Conservation (phyloP, 1,140 invertebrate genomes). For the Ruditapes philippinarum region DNA sequence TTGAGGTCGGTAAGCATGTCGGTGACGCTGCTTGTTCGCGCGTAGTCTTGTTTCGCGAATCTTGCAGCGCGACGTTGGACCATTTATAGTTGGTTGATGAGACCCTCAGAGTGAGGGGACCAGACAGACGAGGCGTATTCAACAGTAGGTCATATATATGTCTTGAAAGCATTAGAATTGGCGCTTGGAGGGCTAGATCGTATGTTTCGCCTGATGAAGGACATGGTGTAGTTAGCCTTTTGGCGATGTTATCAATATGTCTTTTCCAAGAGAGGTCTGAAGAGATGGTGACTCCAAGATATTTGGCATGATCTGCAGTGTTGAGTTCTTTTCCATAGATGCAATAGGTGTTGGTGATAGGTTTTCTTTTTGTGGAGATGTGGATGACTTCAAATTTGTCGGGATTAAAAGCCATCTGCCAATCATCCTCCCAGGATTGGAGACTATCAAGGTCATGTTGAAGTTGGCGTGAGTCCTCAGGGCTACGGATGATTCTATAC, state of each 20-base stretch:
- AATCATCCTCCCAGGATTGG: no score
- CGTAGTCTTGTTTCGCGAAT: no score
- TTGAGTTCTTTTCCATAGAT: neutral
- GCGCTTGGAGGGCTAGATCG: constrained; percentile 8
- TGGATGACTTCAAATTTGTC: no score
- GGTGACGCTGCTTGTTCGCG: no score
- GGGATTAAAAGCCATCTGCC: no score
- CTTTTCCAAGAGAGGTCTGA: neutral
- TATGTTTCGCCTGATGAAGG: neutral
- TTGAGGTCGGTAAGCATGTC: no score
- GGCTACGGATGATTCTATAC: no score
- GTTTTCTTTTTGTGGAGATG: neutral
- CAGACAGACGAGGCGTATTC: constrained; percentile 22
- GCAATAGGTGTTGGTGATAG: neutral
- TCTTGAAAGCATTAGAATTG: constrained; percentile 22
- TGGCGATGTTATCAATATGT: constrained; percentile 29
- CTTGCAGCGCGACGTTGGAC: constrained; percentile 19
- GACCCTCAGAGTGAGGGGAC: neutral
- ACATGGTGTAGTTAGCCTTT: neutral
- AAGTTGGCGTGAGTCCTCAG: no score
- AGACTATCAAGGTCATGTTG: no score
- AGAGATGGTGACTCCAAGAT: constrained; percentile 11
- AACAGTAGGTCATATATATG: neutral
- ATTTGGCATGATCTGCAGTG: neutral
- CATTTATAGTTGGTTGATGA: neutral